These are phyloP conservation scores for Orthosia incerta DNA, from an alignment of 2,888 invertebrate species.

Conservation along the genomic window DNA sequence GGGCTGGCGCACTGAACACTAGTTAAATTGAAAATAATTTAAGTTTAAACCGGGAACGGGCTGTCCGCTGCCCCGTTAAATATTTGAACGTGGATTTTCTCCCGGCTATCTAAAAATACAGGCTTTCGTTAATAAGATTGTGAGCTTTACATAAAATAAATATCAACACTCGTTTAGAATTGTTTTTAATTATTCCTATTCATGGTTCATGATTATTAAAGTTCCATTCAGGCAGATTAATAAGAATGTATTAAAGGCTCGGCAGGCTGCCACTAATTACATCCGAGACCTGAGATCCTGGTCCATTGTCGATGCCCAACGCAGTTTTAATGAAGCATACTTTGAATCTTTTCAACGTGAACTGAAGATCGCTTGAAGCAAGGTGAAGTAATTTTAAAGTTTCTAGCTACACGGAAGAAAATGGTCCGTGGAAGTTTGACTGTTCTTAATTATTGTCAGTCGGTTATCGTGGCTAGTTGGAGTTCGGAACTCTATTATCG, in stretches of 20 bases:
- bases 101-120: constrained; percentile 34
- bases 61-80: constrained; percentile 52
- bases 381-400: constrained; percentile 84
- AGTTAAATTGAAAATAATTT: constrained; percentile 78
- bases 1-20: constrained; percentile 69
- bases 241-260: constrained; percentile 54
- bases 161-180: constrained; percentile 19
- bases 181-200: constrained; percentile 41
- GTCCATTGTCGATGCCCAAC: constrained; percentile 81
- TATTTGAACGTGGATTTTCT: constrained; percentile 57
- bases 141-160: constrained; percentile 32
- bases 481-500: constrained; percentile 65
- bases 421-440: constrained; percentile 78
- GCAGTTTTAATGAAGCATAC: constrained; percentile 86
- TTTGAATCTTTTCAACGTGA: constrained; percentile 82
- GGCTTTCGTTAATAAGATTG: constrained; percentile 32
- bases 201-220: constrained; percentile 39
- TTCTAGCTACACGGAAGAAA: constrained; percentile 78
- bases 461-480: constrained; percentile 75
- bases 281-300: constrained; percentile 79
- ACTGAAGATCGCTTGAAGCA: constrained; percentile 75
- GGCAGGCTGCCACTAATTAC: constrained; percentile 79
- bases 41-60: constrained; percentile 65
- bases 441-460: constrained; percentile 82
- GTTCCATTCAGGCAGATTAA: constrained; percentile 52